Base-by-base conservation (phyloP, 2,113 vertebrate species). In the Rhineura floridana region DNA sequence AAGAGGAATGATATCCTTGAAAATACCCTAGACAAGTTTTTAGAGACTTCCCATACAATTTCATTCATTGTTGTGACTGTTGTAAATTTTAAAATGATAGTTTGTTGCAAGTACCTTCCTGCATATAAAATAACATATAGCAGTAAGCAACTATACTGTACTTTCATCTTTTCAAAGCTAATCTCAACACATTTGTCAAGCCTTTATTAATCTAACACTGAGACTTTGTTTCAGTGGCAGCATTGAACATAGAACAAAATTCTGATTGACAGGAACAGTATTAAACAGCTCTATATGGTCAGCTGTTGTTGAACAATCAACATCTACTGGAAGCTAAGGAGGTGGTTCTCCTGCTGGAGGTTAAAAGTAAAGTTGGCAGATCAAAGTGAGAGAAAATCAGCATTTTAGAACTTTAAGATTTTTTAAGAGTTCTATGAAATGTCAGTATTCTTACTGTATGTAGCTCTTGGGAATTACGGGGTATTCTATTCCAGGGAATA, bases 121-220 rank as follows among this genome's bases (percentile, higher is more conserved):
- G 80, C 28, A 15, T 63, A 33, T 0, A 4, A 1, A 55, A 62
- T 76, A 12, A 1, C 17, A 63, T 19, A 63, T 9, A 10, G 78
- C 88, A 79, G 76, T 67, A 78, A 25, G 62, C 76, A 23, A 42
- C 23, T 82, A 9, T 28, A 13, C 3, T 67, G 9, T 6, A 86
- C 2, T 19, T 81, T 75, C 55, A 90, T 30, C 4, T 17, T 91
- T 91, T 90, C 39, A 63, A 30, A 48, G 84, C 44, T 86, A 23
- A 88, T 12, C 62, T 39, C 65, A 82, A 1, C 75, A 36, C 15
- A 21, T 48, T 59, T 48, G 1, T 88, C 36, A 89, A 89, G n/a
- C 87, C 0, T 6, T 72, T 13, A 28, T 81, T 11, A 70, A 63
- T 46, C 67, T 6, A 13, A 25, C 50, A 63, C 78, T 1, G 6